Conservation (phyloP, 2,113 vertebrate species). For the Hypomesus transpacificus region DNA sequence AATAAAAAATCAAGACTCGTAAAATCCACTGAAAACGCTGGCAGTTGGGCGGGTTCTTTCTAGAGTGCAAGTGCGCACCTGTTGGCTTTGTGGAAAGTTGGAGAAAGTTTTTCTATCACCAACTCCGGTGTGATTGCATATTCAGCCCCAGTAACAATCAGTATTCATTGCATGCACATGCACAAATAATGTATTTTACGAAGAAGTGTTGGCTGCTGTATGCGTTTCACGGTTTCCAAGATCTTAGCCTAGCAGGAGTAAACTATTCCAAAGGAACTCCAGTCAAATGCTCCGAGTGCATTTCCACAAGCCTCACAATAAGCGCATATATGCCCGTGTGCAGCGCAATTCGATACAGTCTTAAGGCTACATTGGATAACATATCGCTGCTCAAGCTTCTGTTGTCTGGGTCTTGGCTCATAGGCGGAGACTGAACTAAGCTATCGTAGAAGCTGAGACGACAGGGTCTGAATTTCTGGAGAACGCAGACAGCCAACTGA, state of each 20-base stretch:
- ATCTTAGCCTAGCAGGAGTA: slow-evolving; percentile 2
- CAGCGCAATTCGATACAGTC: slow-evolving; percentile 51
- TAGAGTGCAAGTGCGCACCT: slow-evolving; percentile 74
- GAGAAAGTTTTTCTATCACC: slow-evolving; percentile 1
- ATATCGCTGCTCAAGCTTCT: slow-evolving; percentile 32
- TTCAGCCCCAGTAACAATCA: neutral
- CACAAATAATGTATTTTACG: slow-evolving; percentile 12
- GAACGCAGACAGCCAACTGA: slow-evolving; percentile 63
- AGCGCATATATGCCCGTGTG: slow-evolving; percentile 17
- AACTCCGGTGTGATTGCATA: neutral
- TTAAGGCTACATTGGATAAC: slow-evolving; percentile 27
- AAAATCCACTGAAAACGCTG: slow-evolving; percentile 63
- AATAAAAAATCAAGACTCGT: slow-evolving; percentile 12
- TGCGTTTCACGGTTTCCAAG: slow-evolving; percentile 33
- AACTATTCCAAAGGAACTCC: slow-evolving; percentile 5
- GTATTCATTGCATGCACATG: slow-evolving; percentile 17
- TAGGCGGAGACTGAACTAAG: slow-evolving; percentile 49
- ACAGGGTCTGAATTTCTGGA: slow-evolving; percentile 45
- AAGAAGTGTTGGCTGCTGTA: too few relatives aligned
- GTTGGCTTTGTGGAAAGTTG: slow-evolving; percentile 63
- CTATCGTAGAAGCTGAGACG: slow-evolving; percentile 44
- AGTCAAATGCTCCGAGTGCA: slow-evolving; percentile 31
- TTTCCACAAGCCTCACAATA: slow-evolving; percentile 40
- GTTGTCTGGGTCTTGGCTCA: slow-evolving; percentile 51
- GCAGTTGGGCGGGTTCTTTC: slow-evolving; percentile 33